Conservation (phyloP, 2,888 invertebrate species). For the Desoria tigrina region DNA sequence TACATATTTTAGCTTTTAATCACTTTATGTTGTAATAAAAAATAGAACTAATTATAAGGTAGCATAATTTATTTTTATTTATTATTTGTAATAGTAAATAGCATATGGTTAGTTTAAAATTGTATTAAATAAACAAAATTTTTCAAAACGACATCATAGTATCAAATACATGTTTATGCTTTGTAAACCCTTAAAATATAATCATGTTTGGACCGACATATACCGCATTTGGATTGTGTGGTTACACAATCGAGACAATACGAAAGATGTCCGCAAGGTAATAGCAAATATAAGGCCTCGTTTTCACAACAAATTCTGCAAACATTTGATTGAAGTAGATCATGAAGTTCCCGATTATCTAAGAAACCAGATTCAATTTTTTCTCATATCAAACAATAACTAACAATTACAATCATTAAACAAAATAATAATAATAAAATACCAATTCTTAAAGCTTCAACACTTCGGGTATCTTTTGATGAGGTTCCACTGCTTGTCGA, state of each 20-base stretch:
- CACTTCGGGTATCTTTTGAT: too few species aligned
- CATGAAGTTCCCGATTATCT: too few species aligned
- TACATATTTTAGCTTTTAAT: slow-evolving; percentile 28
- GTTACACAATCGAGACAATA: background rate
- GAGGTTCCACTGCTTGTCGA: too few species aligned
- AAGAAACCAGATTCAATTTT: too few species aligned
- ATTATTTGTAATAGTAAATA: background rate
- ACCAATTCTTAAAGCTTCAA: too few species aligned
- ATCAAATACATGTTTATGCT: too few species aligned
- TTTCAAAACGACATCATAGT: too few species aligned
- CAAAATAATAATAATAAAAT: too few species aligned
- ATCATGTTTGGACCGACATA: background rate
- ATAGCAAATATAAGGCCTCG: background rate
- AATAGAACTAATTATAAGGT: background rate
- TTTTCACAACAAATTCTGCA: background rate
- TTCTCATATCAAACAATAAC: too few species aligned
- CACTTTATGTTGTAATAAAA: background rate
- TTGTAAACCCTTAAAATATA: background rate
- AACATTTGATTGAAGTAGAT: background rate
- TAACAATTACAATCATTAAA: too few species aligned
- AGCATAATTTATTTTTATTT: background rate
- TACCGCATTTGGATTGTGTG: background rate
- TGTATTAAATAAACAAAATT: too few species aligned
- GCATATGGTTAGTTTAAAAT: background rate
- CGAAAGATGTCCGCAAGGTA: slow-evolving; percentile 4